phyloP scores from a whole-genome alignment of 2,113 vertebrate genomes.

The Podarcis muralis region DNA sequence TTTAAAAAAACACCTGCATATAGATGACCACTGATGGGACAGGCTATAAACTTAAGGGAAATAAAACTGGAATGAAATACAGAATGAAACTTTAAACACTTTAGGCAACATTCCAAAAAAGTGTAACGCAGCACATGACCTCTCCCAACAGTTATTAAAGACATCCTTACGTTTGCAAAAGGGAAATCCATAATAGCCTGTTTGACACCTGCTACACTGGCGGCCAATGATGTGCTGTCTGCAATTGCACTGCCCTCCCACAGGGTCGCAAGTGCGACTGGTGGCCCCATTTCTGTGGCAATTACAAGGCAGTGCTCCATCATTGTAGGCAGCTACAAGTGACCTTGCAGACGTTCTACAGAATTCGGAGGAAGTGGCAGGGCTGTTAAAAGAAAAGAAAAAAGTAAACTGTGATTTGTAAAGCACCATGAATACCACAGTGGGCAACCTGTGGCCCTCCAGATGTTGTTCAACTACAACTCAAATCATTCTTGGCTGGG shows the following conservation, averaged over 20 bases:
- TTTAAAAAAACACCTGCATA: not conserved
- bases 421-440: too few species aligned
- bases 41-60: not conserved
- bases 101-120: not conserved
- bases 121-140: rapidly evolving
- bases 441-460: too few species aligned
- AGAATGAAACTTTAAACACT: constrained; percentile 12
- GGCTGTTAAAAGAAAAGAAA: constrained; percentile 70
- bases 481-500: too few species aligned
- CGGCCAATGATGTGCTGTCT: constrained; percentile 82
- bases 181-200: constrained; percentile 90
- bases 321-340: constrained; percentile 84
- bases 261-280: constrained; percentile 73
- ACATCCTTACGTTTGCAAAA: constrained; percentile 86
- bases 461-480: too few species aligned
- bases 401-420: not conserved
- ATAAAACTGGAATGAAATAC: not conserved
- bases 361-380: constrained; percentile 77
- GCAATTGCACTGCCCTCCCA: constrained; percentile 90
- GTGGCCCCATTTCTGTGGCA: constrained; percentile 81
- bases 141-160: not conserved
- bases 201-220: constrained; percentile 85
- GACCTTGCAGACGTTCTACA: constrained; percentile 85
- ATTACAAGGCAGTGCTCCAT: constrained; percentile 85
- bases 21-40: not conserved